Base-by-base conservation (phyloP, 2,797 vertebrate species). In the Parambassis ranga region DNA sequence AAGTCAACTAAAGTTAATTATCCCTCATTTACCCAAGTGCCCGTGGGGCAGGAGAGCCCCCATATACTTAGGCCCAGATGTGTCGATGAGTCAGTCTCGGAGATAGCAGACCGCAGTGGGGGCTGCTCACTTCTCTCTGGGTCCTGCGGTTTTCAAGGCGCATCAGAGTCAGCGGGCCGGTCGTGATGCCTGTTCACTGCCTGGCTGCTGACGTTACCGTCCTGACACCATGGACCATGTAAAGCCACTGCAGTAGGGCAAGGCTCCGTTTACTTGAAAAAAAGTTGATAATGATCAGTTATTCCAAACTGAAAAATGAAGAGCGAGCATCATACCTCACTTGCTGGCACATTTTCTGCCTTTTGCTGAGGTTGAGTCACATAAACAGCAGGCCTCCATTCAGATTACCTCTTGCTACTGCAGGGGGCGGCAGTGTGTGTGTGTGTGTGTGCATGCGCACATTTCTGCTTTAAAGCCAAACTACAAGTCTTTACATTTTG, bases 1-100 rank as follows among this genome's bases (percentile, higher is more conserved):
- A 91, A 90, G 83, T 84, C 84, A 91, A 91, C 87, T 91, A 84
- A 71, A 81, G 87, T 87, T 87, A 92, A 93, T 93, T 92, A 92
- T 87, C 89, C 85, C 72, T 91, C 84, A 90, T 90, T 92, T 89
- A 66, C 58, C 82, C 80, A 41, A 82, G 85, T 78, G 75, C 79
- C 85, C 78, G 14, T 44, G 68, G 69, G 81, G 84, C 83, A 77
- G 65, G 74, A 70, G 74, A 82, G 84, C 78, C 83, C 84, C 84
- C 67, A 77, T 90, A 82, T 90, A 88, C 87, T 93, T 91, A 87
- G 63, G 74, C 85, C 87, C 92, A 93, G 90, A 93, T 92, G 92
- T 92, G 89, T 83, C 60, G 83, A 87, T 88, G 90, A 92, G 85
- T 91, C 87, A 92, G 88, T 86, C 63, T n/a, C 61, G 64, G 82